Percentiles rank a stretch among this genome's conserved stretches.
Conservation (phyloP, 2,888 invertebrate species). For the Creontiades dilutus region DNA sequence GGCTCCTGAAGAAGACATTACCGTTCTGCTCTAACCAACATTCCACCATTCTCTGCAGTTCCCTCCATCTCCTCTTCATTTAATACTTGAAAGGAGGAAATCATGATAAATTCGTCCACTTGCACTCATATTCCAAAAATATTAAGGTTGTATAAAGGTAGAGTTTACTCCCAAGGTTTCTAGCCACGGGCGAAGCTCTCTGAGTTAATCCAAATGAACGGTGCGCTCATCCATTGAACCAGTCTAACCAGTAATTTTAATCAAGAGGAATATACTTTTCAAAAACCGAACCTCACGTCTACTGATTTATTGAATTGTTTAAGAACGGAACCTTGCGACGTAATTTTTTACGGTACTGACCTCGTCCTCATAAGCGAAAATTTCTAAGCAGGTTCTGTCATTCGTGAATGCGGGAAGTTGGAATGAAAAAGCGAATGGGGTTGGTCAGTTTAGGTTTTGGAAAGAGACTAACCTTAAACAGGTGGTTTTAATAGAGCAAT, state of each 20-base stretch:
- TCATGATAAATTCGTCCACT: too few relatives aligned
- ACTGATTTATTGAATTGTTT: slow-evolving; percentile 17
- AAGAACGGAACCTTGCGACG: background rate
- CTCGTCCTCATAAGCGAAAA: background rate
- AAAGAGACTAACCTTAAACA: background rate
- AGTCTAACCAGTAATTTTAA: slow-evolving; percentile 26
- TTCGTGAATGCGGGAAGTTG: background rate
- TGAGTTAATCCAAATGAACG: background rate
- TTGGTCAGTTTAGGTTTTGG: background rate
- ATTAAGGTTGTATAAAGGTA: too few relatives aligned
- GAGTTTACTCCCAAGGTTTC: background rate
- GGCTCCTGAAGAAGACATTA: too few relatives aligned
- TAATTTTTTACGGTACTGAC: slow-evolving; percentile 10
- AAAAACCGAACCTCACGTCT: background rate
- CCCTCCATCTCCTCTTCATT: too few relatives aligned
- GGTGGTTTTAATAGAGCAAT: too few relatives aligned
- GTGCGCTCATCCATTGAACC: background rate
- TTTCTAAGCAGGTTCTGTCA: slow-evolving; percentile 22
- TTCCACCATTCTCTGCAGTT: too few relatives aligned
- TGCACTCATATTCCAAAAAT: too few relatives aligned
- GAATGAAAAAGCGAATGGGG: background rate
- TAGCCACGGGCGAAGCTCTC: background rate
- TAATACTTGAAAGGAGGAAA: too few relatives aligned
- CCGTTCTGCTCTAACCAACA: too few relatives aligned
- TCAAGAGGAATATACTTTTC: slow-evolving; percentile 6